These are phyloP conservation scores for Lordiphosa clarofinis DNA, from an alignment of 1,140 invertebrate genomes.

Conservation along the genomic window DNA sequence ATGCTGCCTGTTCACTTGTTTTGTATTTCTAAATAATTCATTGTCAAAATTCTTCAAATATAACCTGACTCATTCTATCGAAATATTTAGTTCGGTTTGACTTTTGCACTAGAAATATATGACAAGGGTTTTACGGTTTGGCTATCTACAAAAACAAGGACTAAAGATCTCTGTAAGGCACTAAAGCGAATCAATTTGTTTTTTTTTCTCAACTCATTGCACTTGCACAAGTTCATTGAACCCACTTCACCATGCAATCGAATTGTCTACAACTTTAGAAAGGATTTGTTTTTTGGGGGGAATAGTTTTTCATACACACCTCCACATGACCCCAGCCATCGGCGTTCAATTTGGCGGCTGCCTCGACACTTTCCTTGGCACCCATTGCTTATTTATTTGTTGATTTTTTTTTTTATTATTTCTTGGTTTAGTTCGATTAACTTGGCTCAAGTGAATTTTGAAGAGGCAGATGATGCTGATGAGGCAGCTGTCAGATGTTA, in stretches of 20 bases:
- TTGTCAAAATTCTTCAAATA: no score
- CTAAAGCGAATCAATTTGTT: no score
- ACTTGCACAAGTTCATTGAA: no score
- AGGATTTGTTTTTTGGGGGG: conserved; percentile 6
- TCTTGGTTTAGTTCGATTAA: conserved; percentile 53
- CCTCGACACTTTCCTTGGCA: conserved; percentile 87
- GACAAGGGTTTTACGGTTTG: no score
- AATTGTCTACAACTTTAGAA: background rate
- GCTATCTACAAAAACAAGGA: no score
- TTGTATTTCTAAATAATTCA: no score
- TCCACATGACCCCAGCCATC: conserved; percentile 87
- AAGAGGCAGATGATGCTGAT: conserved; percentile 11
- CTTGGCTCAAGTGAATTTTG: conserved; percentile 15
- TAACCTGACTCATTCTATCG: no score
- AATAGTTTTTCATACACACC: conserved; percentile 80
- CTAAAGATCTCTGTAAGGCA: no score
- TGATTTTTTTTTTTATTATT: conserved; percentile 29
- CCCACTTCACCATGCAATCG: background rate
- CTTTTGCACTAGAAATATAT: no score
- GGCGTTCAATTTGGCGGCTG: conserved; percentile 85
- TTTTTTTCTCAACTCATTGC: no score
- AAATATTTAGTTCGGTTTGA: no score
- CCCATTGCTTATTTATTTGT: conserved; percentile 80
- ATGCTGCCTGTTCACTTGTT: no score
- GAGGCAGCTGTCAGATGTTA: conserved; percentile 77